These are phyloP conservation scores for Tor tambroides DNA, from an alignment of 2,113 vertebrate genomes.

Conservation along the genomic window DNA sequence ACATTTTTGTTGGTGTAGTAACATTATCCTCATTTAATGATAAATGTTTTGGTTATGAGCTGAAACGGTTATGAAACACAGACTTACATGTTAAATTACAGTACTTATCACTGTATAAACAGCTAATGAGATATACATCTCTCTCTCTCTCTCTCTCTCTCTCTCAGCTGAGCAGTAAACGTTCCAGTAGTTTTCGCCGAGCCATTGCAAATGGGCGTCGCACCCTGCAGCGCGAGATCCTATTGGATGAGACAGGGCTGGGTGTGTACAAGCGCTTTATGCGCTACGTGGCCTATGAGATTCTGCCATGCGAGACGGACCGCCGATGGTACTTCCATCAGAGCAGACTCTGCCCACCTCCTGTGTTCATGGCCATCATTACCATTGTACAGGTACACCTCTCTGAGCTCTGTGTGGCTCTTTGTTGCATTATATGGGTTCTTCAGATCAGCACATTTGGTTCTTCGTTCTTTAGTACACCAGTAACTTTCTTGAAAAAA, in stretches of 20 bases:
- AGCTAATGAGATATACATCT: background rate
- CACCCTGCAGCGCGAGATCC: constrained; percentile 89
- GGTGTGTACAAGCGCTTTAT: constrained; percentile 98
- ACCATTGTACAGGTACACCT: constrained; percentile 87
- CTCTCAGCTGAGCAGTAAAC: constrained; percentile 92
- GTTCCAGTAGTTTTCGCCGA: constrained; percentile 95
- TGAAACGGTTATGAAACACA: background rate
- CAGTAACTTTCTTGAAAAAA: too few relatives aligned
- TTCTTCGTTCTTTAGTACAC: too few relatives aligned
- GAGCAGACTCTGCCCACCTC: constrained; percentile 91
- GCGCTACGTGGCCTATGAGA: constrained; percentile 97
- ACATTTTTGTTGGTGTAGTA: background rate
- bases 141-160: constrained; percentile 15
- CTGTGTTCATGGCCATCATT: constrained; percentile 92
- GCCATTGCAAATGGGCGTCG: constrained; percentile 96
- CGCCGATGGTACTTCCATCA: constrained; percentile 98
- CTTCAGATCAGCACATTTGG: too few relatives aligned
- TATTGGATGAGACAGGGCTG: constrained; percentile 91
- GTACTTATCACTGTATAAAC: too few relatives aligned
- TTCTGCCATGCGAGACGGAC: constrained; percentile 96
- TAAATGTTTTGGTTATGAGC: background rate
- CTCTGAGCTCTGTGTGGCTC: background rate
- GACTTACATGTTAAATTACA: background rate
- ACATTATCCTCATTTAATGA: background rate
- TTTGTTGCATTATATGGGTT: background rate